Base-by-base conservation (phyloP, 2,888 invertebrate species). In the Machimus atricapillus region DNA sequence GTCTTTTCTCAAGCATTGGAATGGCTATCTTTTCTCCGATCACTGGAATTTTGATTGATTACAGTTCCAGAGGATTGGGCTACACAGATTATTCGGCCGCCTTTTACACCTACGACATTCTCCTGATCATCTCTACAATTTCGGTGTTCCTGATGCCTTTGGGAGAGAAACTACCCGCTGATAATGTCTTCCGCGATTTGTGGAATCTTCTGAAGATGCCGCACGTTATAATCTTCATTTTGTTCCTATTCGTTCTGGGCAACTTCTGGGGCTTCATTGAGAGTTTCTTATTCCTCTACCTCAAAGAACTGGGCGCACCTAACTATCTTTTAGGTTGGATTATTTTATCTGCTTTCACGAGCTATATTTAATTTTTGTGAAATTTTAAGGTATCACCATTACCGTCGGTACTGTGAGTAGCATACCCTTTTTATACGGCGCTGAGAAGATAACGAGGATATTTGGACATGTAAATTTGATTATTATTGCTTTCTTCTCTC, bases 201-300 rank as follows among this genome's bases (percentile, higher is more conserved):
- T 93, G 95, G 88, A 95, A 95, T 90, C 94, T 97, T 83, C 94
- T 97, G 88, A 95, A 95, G 92, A 95, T 97, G 94, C 95, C 96
- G 0, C 96, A 96, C 90, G 95, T 97, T 76, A 95, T 96, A 52
- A 93, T 96, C 74, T 97, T 98, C 90, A 95, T 98, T 90, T 93
- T 96, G 90, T 96, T 97, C 91, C 93, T 97, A 74, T 96, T 97
- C 90, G 94, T 96, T 40, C 93, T 97, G 90, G 98, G 98, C 87
- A 96, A 97, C 90, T 95, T 97, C 91, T 97, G 97, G 96, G 97
- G 97, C 43, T 97, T 97, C 92, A 96, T 97, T 87, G 97, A 98
- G 92, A 97, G 96, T 85, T 98, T 97, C 91, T 93, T 98, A 46
- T 98, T 97, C 92, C 94, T 97, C 90, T 97, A 97, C 92, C 93